phyloP scores from a whole-genome alignment of 2,797 vertebrate species.

The Paratrypauchen microcephalus region DNA sequence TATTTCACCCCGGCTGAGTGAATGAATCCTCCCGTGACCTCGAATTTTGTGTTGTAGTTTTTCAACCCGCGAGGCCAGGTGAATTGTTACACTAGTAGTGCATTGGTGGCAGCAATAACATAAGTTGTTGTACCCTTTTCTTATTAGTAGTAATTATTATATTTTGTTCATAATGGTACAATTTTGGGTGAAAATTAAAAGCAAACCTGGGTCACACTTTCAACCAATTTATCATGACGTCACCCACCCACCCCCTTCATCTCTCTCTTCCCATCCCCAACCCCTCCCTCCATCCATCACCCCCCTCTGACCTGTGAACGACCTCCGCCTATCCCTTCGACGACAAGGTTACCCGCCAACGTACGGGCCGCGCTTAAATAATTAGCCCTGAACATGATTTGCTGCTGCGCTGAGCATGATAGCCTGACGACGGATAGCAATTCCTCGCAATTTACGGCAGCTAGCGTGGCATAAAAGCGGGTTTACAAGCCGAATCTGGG shows the following conservation, averaged over 20 bases:
- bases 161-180: no score
- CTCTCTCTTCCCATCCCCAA: no score
- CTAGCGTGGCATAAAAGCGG: conserved; percentile 24
- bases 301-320: conserved; percentile 36
- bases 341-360: conserved; percentile 33
- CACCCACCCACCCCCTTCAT: no score
- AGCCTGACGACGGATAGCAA: conserved; percentile 12
- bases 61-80: no score
- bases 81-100: no score
- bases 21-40: no score
- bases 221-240: not conserved
- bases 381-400: conserved; percentile 52
- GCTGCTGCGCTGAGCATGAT: conserved; percentile 20
- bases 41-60: no score
- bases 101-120: no score
- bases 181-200: not conserved
- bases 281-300: conserved; percentile 16
- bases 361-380: conserved; percentile 40
- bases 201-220: not conserved
- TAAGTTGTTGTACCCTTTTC: no score
- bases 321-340: conserved; percentile 25
- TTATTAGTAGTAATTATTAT: no score
- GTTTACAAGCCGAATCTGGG: conserved; percentile 33
- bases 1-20: no score
- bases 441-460: conserved; percentile 42